Conservation (phyloP, 2,113 vertebrate species). For the Ptilorrhoa leucosticta region DNA sequence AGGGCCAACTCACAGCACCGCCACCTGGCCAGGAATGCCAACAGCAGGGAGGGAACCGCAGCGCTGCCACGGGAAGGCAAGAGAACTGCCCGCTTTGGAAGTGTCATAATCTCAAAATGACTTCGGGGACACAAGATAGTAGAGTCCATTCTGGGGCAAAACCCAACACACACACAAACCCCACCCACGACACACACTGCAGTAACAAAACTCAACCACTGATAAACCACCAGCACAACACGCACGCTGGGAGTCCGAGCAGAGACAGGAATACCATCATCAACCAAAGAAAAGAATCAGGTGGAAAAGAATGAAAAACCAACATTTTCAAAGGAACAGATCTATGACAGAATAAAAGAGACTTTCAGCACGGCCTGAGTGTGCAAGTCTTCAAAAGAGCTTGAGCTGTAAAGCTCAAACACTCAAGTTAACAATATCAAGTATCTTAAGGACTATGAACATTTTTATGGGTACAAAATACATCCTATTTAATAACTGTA, state of each 20-base stretch:
- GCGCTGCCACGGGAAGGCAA: not conserved
- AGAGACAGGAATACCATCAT: not conserved
- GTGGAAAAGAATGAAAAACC: not conserved
- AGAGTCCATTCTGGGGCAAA: not conserved
- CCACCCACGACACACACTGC: not conserved
- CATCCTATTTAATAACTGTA: not conserved
- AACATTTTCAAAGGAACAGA: not conserved
- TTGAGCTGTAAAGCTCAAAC: not conserved
- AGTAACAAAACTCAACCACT: not conserved
- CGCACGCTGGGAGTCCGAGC: accelerated
- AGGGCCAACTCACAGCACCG: not conserved
- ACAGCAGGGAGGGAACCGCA: accelerated
- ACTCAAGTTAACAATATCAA: not conserved
- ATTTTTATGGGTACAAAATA: not conserved
- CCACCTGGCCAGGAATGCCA: not conserved
- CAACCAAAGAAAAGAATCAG: not conserved
- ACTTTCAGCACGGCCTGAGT: not conserved
- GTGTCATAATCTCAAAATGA: accelerated
- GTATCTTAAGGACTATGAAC: not conserved
- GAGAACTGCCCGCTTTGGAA: not conserved
- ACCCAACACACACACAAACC: not conserved
- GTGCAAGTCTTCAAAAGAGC: not conserved
- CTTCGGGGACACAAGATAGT: not conserved
- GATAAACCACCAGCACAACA: not conserved
- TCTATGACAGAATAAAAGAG: not conserved